phyloP scores from a whole-genome alignment of 1,140 invertebrate species.

The Diplogasteroides magnus region DNA sequence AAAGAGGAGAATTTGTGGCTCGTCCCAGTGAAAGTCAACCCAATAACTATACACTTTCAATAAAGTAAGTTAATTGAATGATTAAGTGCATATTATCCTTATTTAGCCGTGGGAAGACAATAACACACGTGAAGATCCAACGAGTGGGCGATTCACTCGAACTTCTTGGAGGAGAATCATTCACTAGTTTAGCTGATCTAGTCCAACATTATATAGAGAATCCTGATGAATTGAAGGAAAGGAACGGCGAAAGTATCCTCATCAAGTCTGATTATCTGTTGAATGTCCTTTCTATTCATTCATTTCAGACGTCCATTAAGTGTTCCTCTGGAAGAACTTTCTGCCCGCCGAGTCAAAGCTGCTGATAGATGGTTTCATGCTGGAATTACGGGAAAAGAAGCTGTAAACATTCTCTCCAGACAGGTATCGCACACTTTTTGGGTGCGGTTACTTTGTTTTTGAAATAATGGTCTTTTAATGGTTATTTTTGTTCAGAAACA shows the following conservation, averaged over 20 bases:
- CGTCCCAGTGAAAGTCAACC: neutral
- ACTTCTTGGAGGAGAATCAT: neutral
- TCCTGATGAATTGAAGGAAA: neutral
- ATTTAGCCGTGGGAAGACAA: neutral
- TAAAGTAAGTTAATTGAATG: neutral
- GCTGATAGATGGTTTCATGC: neutral
- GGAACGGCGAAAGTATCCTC: neutral
- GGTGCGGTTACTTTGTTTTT: neutral
- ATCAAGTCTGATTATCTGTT: neutral
- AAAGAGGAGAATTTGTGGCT: neutral
- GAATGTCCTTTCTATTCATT: neutral
- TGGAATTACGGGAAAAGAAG: neutral
- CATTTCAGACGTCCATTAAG: neutral
- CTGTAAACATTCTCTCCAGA: neutral
- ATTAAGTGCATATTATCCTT: neutral
- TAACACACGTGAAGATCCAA: neutral
- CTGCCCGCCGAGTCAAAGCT: neutral
- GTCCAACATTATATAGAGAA: neutral
- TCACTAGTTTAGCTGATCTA: neutral
- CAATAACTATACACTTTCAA: neutral
- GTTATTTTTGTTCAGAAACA: neutral
- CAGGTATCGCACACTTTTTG: no score
- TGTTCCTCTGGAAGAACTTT: neutral
- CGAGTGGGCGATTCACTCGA: neutral
- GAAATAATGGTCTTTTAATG: neutral